Evolutionary conservation across 2,888 invertebrate genomes (phyloP).

Genomic region (Drosophila anomalata): DNA sequence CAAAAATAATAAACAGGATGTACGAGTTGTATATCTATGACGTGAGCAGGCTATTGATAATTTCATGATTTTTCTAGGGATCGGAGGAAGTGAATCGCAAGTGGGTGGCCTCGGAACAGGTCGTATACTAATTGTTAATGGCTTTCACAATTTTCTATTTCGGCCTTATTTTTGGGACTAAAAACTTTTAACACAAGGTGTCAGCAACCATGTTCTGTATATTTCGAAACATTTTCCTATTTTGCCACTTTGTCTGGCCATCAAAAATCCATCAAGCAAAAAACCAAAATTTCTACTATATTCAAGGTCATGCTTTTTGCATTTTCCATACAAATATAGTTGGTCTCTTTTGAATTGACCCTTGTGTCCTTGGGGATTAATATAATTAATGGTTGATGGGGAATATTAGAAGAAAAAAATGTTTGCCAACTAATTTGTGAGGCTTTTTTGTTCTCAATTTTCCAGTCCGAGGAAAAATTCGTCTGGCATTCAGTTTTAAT

Average conservation of each 20-base stretch:
- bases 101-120: constrained; percentile 14
- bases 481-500: constrained; percentile 51
- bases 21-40: constrained; percentile 42
- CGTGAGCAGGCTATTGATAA: constrained; percentile 55
- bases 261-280: constrained; percentile 57
- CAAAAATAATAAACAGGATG: constrained; percentile 74
- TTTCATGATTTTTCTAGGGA: constrained; percentile 15
- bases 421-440: not conserved
- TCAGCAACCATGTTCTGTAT: constrained; percentile 26
- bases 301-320: constrained; percentile 40
- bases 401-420: constrained; percentile 5
- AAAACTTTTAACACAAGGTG: constrained; percentile 13
- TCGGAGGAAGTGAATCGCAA: constrained; percentile 38
- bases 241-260: constrained; percentile 37
- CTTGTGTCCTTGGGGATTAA: constrained; percentile 33
- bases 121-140: constrained; percentile 20
- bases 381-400: constrained; percentile 5
- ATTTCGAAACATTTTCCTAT: constrained; percentile 4
- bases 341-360: constrained; percentile 26
- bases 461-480: constrained; percentile 18
- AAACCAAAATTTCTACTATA: constrained; percentile 15
- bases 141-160: constrained; percentile 5
- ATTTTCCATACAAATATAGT: constrained; percentile 42
- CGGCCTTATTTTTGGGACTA: constrained; percentile 7
- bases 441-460: constrained; percentile 5